Conservation (phyloP, 1,140 invertebrate genomes). For the Musca vetustissima region DNA sequence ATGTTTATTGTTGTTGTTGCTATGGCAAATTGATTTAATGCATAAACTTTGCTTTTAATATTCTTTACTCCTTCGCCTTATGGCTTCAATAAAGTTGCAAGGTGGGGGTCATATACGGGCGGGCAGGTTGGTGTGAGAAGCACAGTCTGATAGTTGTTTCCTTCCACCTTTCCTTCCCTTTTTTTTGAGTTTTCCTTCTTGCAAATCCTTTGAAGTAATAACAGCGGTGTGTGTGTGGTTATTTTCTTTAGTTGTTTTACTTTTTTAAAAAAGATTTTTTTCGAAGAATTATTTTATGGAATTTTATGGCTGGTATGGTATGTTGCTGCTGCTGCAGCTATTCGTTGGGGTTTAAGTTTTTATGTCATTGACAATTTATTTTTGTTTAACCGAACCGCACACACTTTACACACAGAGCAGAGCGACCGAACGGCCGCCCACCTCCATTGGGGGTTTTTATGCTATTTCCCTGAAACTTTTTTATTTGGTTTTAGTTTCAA, state of each 20-base stretch:
- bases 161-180: background rate
- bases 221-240: background rate
- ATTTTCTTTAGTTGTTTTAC: background rate
- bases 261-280: constrained; percentile 26
- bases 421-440: too few relatives aligned
- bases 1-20: background rate
- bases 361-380: constrained; percentile 20
- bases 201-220: background rate
- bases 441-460: too few relatives aligned
- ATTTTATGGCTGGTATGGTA: constrained; percentile 1
- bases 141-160: background rate
- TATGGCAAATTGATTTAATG: constrained; percentile 24
- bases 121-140: too few relatives aligned
- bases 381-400: constrained; percentile 14
- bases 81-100: too few relatives aligned
- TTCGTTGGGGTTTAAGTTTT: background rate
- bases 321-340: constrained; percentile 1
- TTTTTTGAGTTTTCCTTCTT: background rate
- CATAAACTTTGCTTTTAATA: constrained; percentile 17
- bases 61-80: too few relatives aligned
- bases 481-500: too few relatives aligned
- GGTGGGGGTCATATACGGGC: too few relatives aligned
- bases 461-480: too few relatives aligned
- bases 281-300: constrained; percentile 19
- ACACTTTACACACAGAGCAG: background rate